Evolutionary conservation across 2,113 vertebrate species (phyloP), one percentile per base, ranked within the genome.

Genomic region (Cyprinus carpio): DNA sequence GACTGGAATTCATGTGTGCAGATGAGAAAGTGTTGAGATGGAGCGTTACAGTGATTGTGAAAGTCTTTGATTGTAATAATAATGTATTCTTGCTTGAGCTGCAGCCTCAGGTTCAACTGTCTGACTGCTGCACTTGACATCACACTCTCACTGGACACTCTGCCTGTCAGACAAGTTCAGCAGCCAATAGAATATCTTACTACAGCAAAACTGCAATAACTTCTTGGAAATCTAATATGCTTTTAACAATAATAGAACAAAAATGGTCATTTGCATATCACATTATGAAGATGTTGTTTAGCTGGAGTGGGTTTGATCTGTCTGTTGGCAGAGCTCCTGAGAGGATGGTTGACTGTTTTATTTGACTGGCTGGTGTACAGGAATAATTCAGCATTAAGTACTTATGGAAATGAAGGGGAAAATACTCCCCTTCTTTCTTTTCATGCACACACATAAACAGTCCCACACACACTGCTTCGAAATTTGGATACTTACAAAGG

Each of bases 351-450:
- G 4, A 65, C 29, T 25, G 49, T 82, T 56, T 58, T 56, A n/a
- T 71, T 54, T 25, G 25, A 54, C 49, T 82, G 65, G 18, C 64
- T 82, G 43, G n/a, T 25, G 51, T 23, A 29, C 29, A 71, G 64
- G 27, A 72, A 82, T 72, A 82, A 56, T 72, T 56, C 49, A 51
- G 49, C 65, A 71, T 58, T 56, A 51, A 67, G 62, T 51, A n/a
- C 43, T 56, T 72, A 72, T 82, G 29, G 76, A 79, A 82, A 82
- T 72, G 49, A 82, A 56, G 43, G 62, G 9, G 25, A 27, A 72
- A 54, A 82, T 72, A 16, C 20, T 37, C 18, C 20, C 7, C 3
- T 18, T 29, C 43, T 34, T 37, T 31, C 15, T 31, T 54, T 43
- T 69, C 37, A 62, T 74, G 54, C 11, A 34, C n/a, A 64, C 3